A percentile compares a stretch with the other conserved stretches of the same genome.
These are phyloP conservation scores for Xiphophorus birchmanni DNA, from an alignment of 2,797 vertebrate species.

Conservation along the genomic window DNA sequence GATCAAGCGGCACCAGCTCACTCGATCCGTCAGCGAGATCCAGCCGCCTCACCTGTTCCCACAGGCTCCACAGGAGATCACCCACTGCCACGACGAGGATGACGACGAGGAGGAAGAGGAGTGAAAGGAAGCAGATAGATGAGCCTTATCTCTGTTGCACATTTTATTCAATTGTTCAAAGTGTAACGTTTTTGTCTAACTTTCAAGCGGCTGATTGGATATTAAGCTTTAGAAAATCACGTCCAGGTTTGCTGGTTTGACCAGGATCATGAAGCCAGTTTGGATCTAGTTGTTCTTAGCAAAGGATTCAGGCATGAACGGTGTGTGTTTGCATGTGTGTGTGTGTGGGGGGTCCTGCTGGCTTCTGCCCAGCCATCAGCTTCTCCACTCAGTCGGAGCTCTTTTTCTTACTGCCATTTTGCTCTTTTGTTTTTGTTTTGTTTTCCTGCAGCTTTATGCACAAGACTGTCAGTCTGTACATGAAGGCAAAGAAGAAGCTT, in stretches of 20 bases:
- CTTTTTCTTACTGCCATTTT: not conserved
- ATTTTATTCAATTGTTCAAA: constrained; percentile 7
- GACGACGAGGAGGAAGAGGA: constrained; percentile 92
- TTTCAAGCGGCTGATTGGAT: not conserved
- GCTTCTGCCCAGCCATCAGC: not conserved
- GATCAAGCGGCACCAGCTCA: constrained; percentile 90
- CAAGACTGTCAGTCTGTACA: not conserved
- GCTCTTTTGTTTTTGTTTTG: not conserved
- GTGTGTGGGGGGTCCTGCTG: not conserved
- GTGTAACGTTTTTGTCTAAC: not conserved
- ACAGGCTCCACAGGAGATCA: constrained; percentile 94
- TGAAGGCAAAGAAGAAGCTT: not conserved
- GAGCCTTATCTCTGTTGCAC: not conserved
- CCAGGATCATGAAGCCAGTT: not conserved
- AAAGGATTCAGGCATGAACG: not conserved
- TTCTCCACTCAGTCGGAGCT: not conserved
- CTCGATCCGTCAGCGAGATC: constrained; percentile 94
- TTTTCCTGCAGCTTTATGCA: not conserved
- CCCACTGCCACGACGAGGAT: constrained; percentile 97
- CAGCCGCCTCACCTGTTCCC: constrained; percentile 96
- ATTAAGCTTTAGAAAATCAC: not conserved
- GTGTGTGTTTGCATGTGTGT: not conserved
- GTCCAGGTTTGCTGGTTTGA: not conserved
- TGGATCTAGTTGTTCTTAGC: not conserved
- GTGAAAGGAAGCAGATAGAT: not conserved